Base-by-base conservation (phyloP, 1,140 invertebrate species). In the Cylas formicarius region DNA sequence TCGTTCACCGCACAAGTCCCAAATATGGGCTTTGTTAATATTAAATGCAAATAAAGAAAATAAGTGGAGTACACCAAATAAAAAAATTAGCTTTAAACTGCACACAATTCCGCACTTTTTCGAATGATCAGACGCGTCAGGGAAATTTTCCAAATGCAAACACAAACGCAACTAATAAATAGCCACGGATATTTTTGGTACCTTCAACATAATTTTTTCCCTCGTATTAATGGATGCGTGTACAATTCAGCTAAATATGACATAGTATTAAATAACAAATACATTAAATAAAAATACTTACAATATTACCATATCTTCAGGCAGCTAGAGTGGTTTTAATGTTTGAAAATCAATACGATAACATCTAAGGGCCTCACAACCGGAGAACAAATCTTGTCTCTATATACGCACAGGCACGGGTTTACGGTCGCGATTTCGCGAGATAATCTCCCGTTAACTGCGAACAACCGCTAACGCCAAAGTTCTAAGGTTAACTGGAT, bases 231-330 rank as follows among this genome's bases (percentile, higher is more conserved):
- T n/a, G n/a, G n/a, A n/a, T n/a, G n/a, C n/a, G n/a, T n/a, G n/a
- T n/a, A n/a, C n/a, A n/a, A n/a, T n/a, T n/a, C n/a, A n/a, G n/a
- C n/a, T n/a, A n/a, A n/a, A n/a, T n/a, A n/a, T n/a, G n/a, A n/a
- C n/a, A n/a, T n/a, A n/a, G n/a, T n/a, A n/a, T n/a, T n/a, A n/a
- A n/a, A n/a, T n/a, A n/a, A n/a, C n/a, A n/a, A n/a, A n/a, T n/a
- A n/a, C n/a, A n/a, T n/a, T n/a, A n/a, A 38, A 40, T 16, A 24
- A 39, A 10, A 22, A 23, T 53, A 63, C 61, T 63, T 62, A 63
- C 61, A 63, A 29, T 52, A 63, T 62, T 49, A 63, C 61, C 61
- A 63, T 63, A 62, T 62, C 60, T 59, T 50, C 49, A 33, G 24
- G 44, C 24, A 42, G n/a, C 32, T n/a, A 17, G 10, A 37, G 20